Conservation (phyloP, 92 coral and sea anemone species). For the Umimayanthus kanabou region DNA sequence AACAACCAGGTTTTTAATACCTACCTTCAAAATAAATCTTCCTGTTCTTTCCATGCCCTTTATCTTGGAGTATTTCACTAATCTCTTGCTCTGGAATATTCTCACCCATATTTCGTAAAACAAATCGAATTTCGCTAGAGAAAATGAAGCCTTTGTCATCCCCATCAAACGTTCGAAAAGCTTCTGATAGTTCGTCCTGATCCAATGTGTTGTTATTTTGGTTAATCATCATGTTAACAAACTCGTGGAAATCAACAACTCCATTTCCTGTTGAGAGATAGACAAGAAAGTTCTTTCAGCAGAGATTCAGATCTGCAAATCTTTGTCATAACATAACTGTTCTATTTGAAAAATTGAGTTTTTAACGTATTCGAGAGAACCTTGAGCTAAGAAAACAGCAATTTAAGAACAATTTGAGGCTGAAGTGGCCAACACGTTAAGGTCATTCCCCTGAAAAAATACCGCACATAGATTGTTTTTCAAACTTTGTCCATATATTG, state of each 20-base stretch:
- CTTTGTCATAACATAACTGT: no score
- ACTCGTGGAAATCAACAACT: constrained; percentile 94
- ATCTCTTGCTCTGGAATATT: constrained; percentile 96
- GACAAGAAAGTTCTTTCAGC: not conserved
- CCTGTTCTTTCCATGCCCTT: constrained; percentile 81
- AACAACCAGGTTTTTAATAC: not conserved
- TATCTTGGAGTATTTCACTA: constrained; percentile 91
- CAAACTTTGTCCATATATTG: no score
- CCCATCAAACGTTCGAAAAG: constrained; percentile 96
- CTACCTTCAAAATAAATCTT: constrained; percentile 94
- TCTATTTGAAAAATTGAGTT: no score
- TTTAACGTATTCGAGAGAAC: no score
- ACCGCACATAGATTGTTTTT: no score
- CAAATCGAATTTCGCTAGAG: constrained; percentile 95
- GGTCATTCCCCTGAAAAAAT: no score
- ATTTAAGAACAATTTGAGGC: no score
- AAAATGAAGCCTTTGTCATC: constrained; percentile 98
- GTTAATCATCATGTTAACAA: constrained; percentile 99
- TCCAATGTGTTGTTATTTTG: constrained; percentile 97
- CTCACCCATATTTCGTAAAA: constrained; percentile 97
- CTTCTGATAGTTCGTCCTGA: constrained; percentile 87
- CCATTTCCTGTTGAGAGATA: constrained; percentile 75
- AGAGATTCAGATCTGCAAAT: no score
- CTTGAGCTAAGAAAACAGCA: no score
- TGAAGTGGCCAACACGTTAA: no score